Evolutionary conservation across 1,140 invertebrate genomes (phyloP), one percentile per base, ranked within the genome.

Genomic region (Nymphalis io): DNA sequence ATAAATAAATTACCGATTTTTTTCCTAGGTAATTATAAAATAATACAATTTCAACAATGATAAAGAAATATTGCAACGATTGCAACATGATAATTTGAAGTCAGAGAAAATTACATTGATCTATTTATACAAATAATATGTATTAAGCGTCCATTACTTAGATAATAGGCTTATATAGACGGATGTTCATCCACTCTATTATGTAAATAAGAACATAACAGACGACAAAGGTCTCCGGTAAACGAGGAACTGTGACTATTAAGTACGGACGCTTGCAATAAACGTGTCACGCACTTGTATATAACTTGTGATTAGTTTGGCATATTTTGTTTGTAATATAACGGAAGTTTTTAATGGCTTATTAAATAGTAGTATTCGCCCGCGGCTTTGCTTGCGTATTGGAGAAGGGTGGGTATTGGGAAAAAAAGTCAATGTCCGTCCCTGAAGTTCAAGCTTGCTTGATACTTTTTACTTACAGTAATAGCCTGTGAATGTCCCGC

Each of bases 71-170:
- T 33, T 33, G 5, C 27, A 33, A 33, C 4, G 27, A 33, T 8
- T 33, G 6, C 27, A 8, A 4, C 1, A 1, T 0, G 10, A 8
- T 33, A 8, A 8, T 8, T 33, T 33, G 27, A 33, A 33, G 10
- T 33, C 27, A 8, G 27, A 33, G 27, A 6, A 33, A 33, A 33
- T 33, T 0, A 33, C 27, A 33, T 10, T 0, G 46, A 3, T 20
- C 18, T 10, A 51, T 51, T 18, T 51, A 6, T 51, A 20, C 46
- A 1, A 20, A 42, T 33, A 33, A 33, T 33, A 51, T 20, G 10
- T 51, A 51, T 51, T 51, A 51, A 51, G 20, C 16, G 46, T 51
- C 46, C 46, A 51, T 51, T 51, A 20, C 18, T 51, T 51, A 51
- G 16, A 51, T 51, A 51, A 51, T 20, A 51, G 46, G 16, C 46